phyloP scores from a whole-genome alignment of 2,888 invertebrate genomes.

The Eurois occulta region DNA sequence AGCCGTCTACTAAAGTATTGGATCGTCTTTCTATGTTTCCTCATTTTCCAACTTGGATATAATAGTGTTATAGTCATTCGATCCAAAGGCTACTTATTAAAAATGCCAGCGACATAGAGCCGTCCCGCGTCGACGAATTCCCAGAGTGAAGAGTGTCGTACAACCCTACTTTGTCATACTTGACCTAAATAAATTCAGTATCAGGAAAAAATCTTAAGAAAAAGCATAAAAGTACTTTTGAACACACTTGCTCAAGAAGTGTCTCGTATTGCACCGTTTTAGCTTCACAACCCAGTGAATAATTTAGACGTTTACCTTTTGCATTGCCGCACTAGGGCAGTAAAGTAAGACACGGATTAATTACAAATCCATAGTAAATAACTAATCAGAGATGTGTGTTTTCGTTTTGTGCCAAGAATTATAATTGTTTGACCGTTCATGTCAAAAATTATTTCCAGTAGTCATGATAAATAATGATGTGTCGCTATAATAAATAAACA shows the following conservation, averaged over 20 bases:
- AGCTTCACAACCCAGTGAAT: not conserved
- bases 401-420: not conserved
- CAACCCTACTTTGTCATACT: slow-evolving; percentile 72
- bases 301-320: not conserved
- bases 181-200: slow-evolving; percentile 74
- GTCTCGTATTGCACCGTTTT: not conserved
- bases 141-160: slow-evolving; percentile 47
- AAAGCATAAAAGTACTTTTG: not conserved
- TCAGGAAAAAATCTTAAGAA: slow-evolving; percentile 44
- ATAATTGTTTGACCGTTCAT: not conserved
- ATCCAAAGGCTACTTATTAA: not conserved
- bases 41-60: not conserved
- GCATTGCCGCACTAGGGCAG: not conserved
- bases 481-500: not conserved
- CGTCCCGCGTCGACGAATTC: slow-evolving; percentile 8
- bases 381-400: not conserved
- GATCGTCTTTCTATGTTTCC: not conserved
- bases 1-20: not conserved
- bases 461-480: not conserved
- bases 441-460: not conserved
- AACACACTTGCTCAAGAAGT: not conserved
- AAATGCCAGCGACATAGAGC: slow-evolving; percentile 1
- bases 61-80: slow-evolving; percentile 5
- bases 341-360: not conserved
- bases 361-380: not conserved